Evolutionary conservation across 2,113 vertebrate species (phyloP).

Genomic region (Python bivittatus): DNA sequence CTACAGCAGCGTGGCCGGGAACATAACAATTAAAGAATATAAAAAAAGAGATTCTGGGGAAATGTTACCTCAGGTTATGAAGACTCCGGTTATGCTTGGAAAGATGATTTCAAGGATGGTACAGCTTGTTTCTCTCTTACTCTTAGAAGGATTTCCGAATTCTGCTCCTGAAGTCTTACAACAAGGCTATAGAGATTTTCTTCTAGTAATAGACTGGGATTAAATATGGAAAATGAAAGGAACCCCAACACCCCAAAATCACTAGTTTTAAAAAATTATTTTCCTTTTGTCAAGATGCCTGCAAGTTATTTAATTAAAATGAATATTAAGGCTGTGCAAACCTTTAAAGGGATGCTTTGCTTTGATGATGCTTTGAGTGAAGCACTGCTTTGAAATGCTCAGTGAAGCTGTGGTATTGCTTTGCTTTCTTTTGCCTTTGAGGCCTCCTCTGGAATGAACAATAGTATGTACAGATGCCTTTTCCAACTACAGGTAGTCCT

Average conservation of each 20-base stretch:
- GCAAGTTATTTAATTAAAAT: background rate
- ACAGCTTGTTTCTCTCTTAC: background rate
- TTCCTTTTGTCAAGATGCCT: background rate
- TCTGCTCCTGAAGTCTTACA: background rate
- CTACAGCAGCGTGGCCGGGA: background rate
- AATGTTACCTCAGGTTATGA: background rate
- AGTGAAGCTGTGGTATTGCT: background rate
- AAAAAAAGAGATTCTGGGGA: background rate
- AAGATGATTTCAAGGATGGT: background rate
- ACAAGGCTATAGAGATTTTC: background rate
- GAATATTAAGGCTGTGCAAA: background rate
- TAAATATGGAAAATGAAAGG: background rate
- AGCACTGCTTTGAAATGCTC: background rate
- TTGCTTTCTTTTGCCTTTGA: background rate
- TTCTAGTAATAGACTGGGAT: background rate
- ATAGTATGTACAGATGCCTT: background rate
- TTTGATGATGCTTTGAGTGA: background rate
- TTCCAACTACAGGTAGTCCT: no score
- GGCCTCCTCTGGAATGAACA: background rate
- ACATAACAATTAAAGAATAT: background rate
- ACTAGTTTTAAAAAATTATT: background rate
- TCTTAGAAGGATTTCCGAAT: background rate
- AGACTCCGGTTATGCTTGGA: background rate
- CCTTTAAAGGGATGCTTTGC: background rate
- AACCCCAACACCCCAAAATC: background rate